Percentiles rank a stretch among this genome's conserved stretches.
These are phyloP conservation scores for Calliopum simillimum DNA, from an alignment of 2,888 invertebrate genomes.

Conservation along the genomic window DNA sequence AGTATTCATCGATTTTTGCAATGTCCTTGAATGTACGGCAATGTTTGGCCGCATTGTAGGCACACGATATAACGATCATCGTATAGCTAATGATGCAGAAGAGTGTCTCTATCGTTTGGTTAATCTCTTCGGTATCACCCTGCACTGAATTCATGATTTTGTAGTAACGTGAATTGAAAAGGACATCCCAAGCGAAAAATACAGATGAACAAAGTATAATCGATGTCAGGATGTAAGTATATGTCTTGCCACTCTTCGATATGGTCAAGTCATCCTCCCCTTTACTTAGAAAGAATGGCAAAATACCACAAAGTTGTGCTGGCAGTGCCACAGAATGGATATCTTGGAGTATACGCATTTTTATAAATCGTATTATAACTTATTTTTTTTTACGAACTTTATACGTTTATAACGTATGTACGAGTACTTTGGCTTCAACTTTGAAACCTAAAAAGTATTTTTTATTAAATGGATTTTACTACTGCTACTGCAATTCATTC, in stretches of 20 bases:
- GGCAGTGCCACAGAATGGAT: constrained; percentile 44
- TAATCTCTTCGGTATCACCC: constrained; percentile 57
- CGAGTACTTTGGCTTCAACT: too few species aligned
- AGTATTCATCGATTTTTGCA: constrained; percentile 51
- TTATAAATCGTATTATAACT: neutral
- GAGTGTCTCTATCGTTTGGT: constrained; percentile 57
- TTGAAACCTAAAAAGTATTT: too few species aligned
- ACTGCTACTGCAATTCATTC: too few species aligned
- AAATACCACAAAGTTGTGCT: constrained; percentile 47
- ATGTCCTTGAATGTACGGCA: constrained; percentile 53
- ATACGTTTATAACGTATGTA: too few species aligned
- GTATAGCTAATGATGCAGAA: constrained; percentile 57
- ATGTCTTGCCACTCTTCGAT: constrained; percentile 44
- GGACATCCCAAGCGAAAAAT: constrained; percentile 46
- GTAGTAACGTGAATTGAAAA: constrained; percentile 49
- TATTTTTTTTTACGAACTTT: too few species aligned
- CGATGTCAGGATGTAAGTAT: constrained; percentile 45
- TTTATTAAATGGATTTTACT: too few species aligned
- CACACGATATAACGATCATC: constrained; percentile 51
- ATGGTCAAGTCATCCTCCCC: constrained; percentile 42
- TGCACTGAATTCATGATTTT: constrained; percentile 48
- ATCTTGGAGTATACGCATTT: constrained; percentile 54
- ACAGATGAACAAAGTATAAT: constrained; percentile 42
- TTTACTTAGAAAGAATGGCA: constrained; percentile 50
- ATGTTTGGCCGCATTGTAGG: constrained; percentile 50